Evolutionary conservation across 35 echinoderm and acorn worm genomes (phyloP), one percentile per base, ranked within the genome.

Genomic region (Lytechinus pictus): DNA sequence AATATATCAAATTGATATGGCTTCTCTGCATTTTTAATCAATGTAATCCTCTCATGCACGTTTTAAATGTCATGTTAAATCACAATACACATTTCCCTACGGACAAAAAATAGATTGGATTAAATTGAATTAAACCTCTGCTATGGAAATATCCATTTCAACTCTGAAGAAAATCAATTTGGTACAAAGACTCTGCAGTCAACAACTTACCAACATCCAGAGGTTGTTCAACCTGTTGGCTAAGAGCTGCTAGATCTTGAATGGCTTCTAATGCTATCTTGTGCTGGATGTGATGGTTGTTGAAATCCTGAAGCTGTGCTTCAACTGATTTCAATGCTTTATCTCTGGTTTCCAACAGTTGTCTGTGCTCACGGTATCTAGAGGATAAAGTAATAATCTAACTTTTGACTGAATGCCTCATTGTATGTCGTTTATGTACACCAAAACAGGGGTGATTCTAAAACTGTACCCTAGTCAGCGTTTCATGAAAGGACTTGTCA

Each of bases 201-300:
- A 54, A 52, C 16, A 66, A 54, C 95, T 96, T 95, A 99, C 98
- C 97, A 6, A 99, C 91, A 52, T 98, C 97, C 4, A 99, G 89
- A 1, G 95, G 94, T 24, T 97, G 96, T 21, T 96, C 96, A 24
- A 98, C 87, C 86, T 99, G 96, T 21, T 96, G 86, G 52, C 96
- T 95, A 57, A 99, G 95, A 52, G 96, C 91, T 12, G 95, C 96
- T 53, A 99, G 95, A n/a, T 99, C 98, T 61, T 97, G 97, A 19
- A 96, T 96, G 51, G 98, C 97, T 87, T 98, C 98, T 86, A 99
- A 56, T 10, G 98, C 98, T 12, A 98, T 89, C 52, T 96, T 95
- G 93, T 99, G 98, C 93, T 99, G 98, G 51, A 96, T 95, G 92
- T 98, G 96, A 95, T 95, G 97, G 27, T 95, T 57, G 53, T 99